Conservation (phyloP, 2,797 vertebrate species). For the Urocyon cinereoargenteus region DNA sequence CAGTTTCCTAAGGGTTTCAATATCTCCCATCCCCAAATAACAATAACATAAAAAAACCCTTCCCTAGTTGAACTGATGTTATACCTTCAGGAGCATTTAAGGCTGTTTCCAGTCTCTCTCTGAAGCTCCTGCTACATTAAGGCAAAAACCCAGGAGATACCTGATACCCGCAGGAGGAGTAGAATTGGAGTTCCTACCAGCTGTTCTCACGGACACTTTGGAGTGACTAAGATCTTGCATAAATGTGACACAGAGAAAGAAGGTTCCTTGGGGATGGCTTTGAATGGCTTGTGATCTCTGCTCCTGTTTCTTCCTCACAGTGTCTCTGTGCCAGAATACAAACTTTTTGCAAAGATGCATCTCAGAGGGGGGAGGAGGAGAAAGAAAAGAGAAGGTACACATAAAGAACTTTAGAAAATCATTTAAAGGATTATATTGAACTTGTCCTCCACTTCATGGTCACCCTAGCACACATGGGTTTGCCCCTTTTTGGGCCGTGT, state of each 20-base stretch:
- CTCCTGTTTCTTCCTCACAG: background rate
- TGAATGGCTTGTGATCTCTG: background rate
- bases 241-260: background rate
- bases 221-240: background rate
- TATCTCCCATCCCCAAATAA: background rate
- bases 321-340: background rate
- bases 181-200: background rate
- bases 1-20: background rate
- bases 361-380: background rate
- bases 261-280: background rate
- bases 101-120: background rate
- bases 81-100: background rate
- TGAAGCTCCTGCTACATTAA: background rate
- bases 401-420: background rate
- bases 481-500: background rate
- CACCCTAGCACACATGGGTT: rapidly evolving
- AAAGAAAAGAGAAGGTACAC: background rate
- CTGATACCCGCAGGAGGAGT: background rate
- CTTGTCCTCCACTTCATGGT: background rate
- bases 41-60: background rate
- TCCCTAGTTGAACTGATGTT: background rate
- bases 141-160: background rate
- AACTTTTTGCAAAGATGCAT: background rate
- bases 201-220: background rate
- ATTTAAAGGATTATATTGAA: background rate